Percentiles rank a stretch among this genome's conserved stretches.
These are phyloP conservation scores for Mus minutoides DNA, from an alignment of 2,797 vertebrate species.

Conservation along the genomic window DNA sequence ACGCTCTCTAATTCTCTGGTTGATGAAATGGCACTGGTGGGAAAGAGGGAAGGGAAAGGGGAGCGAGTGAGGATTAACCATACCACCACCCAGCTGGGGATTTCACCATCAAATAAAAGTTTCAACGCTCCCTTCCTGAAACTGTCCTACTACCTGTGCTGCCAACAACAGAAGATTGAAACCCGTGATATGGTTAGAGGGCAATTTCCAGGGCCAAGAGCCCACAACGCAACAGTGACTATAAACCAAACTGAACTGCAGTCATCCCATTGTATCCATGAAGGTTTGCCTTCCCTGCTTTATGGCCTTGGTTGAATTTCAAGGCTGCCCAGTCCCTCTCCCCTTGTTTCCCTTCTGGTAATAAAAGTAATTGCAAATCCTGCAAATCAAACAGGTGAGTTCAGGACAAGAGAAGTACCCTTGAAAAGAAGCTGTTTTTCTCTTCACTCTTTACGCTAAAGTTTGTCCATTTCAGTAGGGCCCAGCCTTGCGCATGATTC, in stretches of 20 bases:
- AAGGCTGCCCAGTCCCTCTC: neutral
- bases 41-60: neutral
- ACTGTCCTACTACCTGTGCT: neutral
- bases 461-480: neutral
- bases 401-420: neutral
- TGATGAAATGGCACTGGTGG: conserved; percentile 50
- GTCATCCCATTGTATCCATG: neutral
- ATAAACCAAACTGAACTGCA: neutral
- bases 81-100: neutral
- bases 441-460: neutral
- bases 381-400: neutral
- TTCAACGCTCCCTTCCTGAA: neutral
- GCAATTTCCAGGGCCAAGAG: conserved; percentile 22
- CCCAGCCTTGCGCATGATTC: neutral
- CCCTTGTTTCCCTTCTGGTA: neutral
- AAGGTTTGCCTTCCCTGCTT: conserved; percentile 35
- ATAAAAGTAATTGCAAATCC: neutral
- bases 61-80: neutral
- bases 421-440: neutral
- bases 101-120: conserved; percentile 19
- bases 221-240: neutral
- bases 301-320: conserved; percentile 30
- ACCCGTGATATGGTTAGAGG: neutral
- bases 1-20: conserved; percentile 22
- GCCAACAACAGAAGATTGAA: conserved; percentile 4